Conservation (phyloP, 2,888 invertebrate species). For the Lymantria monacha region DNA sequence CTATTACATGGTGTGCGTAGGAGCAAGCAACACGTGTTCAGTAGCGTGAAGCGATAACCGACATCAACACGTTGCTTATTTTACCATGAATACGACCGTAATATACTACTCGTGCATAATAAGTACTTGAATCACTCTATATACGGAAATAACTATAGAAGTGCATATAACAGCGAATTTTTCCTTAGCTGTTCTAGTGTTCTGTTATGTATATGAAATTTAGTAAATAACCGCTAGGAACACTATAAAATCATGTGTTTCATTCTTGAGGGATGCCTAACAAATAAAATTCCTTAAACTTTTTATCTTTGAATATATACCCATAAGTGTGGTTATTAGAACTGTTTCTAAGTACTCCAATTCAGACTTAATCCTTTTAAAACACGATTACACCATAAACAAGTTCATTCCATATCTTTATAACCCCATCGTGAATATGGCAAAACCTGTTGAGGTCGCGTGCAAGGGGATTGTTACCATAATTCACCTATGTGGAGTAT, state of each 20-base stretch:
- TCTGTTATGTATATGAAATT: too few species aligned
- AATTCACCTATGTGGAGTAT: constrained; percentile 8
- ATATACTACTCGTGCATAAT: neutral
- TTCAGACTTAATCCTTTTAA: neutral
- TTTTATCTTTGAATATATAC: too few species aligned
- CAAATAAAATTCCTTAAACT: too few species aligned
- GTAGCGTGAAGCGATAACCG: neutral
- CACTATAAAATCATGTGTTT: too few species aligned
- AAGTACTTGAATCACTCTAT: neutral
- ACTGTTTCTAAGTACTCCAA: neutral
- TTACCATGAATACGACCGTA: neutral
- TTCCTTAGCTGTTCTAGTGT: too few species aligned
- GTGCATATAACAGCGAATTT: too few species aligned
- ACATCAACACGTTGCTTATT: neutral
- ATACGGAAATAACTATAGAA: too few species aligned
- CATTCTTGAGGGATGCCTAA: too few species aligned
- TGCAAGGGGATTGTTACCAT: constrained; percentile 21
- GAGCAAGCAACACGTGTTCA: neutral
- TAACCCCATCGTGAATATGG: neutral
- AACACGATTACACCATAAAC: neutral
- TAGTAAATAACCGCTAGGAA: too few species aligned
- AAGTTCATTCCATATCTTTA: neutral
- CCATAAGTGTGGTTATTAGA: too few species aligned
- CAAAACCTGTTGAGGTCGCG: constrained; percentile 27
- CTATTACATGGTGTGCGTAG: neutral